Base-by-base conservation (phyloP, 2,113 vertebrate species). In the Corythornis vintsioides region DNA sequence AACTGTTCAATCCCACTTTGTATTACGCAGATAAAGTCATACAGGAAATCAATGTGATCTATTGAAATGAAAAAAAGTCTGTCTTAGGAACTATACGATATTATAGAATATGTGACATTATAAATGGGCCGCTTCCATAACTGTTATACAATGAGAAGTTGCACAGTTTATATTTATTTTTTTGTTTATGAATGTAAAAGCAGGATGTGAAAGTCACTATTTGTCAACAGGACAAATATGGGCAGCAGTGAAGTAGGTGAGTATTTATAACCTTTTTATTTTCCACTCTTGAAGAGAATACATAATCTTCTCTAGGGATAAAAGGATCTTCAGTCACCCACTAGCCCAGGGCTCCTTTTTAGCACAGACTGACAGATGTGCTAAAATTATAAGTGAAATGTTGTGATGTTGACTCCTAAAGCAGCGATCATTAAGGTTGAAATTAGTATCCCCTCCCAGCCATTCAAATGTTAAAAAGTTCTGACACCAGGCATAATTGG, bases 11-110 rank as follows among this genome's bases (percentile, higher is more conserved):
- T 97, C 97, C 97, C 95, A 97, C 95, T 98, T 97, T 97, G 98
- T 98, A 98, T 98, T 98, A 98, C 97, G 97, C 96, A 98, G 98
- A 99, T 99, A 98, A 98, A 98, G 98, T 98, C 98, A 98, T 97
- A 98, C 97, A 98, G 98, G 97, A 98, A 98, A 99, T 99, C 98
- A 98, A 98, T 99, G 97, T 97, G 90, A 97, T 97, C 96, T 98
- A 98, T 98, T 98, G 97, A 98, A 97, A 97, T 93, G 48, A 97
- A 97, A 98, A 98, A 97, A 96, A 92, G 94, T 97, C 97, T 94
- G 93, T 95, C 96, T 97, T 96, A 96, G 90, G 96, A 95, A 98
- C 92, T 82, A 93, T 77, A 55, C 1, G 3, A 76, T 77, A 28
- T 86, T 92, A 89, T 16, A 93, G 97, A 95, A 96, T 95, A 91